Evolutionary conservation across 2,113 vertebrate genomes (phyloP), one percentile per base, ranked within the genome.

Genomic region (Tachycineta bicolor): DNA sequence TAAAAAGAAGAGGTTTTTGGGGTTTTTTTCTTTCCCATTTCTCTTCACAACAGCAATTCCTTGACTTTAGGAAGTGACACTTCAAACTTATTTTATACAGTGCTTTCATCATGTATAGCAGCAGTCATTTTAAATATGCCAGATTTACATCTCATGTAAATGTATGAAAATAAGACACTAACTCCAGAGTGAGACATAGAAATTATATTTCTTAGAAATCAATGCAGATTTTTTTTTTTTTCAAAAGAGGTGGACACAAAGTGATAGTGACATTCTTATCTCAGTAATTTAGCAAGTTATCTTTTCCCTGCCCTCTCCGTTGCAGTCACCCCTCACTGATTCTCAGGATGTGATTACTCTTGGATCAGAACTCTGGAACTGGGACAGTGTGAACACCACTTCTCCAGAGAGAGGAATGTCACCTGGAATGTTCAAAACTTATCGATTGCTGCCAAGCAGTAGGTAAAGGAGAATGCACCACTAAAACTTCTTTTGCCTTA

Each of bases 81-180:
- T 37, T 94, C 55, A 74, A 87, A 74, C n/a, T 77, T 87, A 87
- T 59, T 93, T 95, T 90, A 60, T 73, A 73, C 50, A 23, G 78
- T 86, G 46, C 83, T 77, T 94, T 95, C 59, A 93, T 77, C 59
- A 55, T 76, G 2, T 64, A 28, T 53, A 75, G 65, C 56, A 68
- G 53, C 29, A 49, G 73, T 71, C 39, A 37, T 70, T 92, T 94
- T 19, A 78, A 87, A 86, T 92, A 68, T 44, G 29, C 47, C 67
- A 63, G 76, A 92, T 92, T 88, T 96, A 73, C 53, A 86, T 93
- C 91, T 96, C 87, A 89, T 89, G 67, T 78, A 94, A 94, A 96
- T 95, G 52, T 47, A 93, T 94, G 75, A 77, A 79, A 92, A 83
- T 11, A 65, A n/a, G 69, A 74, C 60, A 39, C 29, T 33, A 68